These are phyloP conservation scores for Agrochola litura DNA, from an alignment of 2,888 invertebrate genomes.

Conservation along the genomic window DNA sequence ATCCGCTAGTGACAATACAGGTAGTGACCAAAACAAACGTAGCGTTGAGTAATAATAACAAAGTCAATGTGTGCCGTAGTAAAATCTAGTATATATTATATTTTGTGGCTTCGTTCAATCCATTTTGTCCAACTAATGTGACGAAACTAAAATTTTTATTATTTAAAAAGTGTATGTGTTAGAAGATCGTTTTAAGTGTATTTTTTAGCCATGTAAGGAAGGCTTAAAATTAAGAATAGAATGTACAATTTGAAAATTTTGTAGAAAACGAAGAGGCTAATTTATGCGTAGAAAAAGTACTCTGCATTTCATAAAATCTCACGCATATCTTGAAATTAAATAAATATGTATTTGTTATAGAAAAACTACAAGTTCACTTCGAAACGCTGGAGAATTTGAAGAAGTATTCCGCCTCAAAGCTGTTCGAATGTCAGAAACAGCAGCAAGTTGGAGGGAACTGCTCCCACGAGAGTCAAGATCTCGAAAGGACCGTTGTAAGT, in stretches of 20 bases:
- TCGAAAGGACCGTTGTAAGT: constrained; percentile 87
- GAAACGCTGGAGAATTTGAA: constrained; percentile 88
- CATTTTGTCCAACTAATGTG: not conserved
- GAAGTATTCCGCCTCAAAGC: constrained; percentile 88
- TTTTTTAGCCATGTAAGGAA: not conserved
- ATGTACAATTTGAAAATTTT: not conserved
- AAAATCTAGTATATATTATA: constrained; percentile 23
- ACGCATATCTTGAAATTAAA: not conserved
- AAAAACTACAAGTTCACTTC: constrained; percentile 88
- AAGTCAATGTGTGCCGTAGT: constrained; percentile 32
- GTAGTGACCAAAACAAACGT: constrained; percentile 66
- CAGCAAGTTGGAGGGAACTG: constrained; percentile 89
- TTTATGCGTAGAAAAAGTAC: not conserved
- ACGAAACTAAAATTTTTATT: not conserved
- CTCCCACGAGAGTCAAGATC: constrained; percentile 88
- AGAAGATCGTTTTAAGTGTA: not conserved
- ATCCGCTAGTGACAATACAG: constrained; percentile 69
- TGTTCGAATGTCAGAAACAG: constrained; percentile 88
- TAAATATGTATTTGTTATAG: constrained; percentile 67
- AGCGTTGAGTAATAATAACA: constrained; percentile 62
- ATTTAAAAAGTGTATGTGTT: not conserved
- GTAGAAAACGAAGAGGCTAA: not conserved
- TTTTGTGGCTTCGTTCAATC: not conserved
- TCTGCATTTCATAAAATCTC: too few relatives aligned
- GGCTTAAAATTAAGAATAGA: not conserved